Conservation (phyloP, 2,113 vertebrate genomes). For the Steatornis caripensis region DNA sequence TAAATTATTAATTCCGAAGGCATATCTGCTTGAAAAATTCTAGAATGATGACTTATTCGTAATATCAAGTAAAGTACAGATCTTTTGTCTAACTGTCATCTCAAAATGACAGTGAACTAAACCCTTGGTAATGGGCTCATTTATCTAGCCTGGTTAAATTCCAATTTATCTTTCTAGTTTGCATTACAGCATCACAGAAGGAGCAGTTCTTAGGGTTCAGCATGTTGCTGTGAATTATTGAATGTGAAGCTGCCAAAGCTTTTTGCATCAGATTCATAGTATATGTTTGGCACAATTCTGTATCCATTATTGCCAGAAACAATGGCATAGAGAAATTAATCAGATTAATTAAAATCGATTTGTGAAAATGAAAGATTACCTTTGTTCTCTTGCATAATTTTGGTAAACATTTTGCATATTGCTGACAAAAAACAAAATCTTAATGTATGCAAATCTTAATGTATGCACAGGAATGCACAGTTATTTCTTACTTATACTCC, state of each 20-base stretch:
- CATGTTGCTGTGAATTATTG: not conserved
- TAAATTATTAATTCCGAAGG: not conserved
- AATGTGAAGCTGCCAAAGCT: not conserved
- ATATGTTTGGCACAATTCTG: not conserved
- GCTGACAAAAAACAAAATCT: not conserved
- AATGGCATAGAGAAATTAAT: not conserved
- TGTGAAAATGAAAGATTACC: not conserved
- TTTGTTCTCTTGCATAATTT: not conserved
- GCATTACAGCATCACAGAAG: not conserved
- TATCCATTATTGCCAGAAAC: not conserved
- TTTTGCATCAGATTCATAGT: not conserved
- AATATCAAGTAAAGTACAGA: not conserved
- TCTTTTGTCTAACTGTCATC: conserved; percentile 40
- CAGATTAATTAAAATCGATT: not conserved
- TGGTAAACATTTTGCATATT: not conserved
- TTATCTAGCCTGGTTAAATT: conserved; percentile 16
- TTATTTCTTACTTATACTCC: not conserved
- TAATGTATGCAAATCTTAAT: not conserved
- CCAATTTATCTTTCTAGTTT: conserved; percentile 35
- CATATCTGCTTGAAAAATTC: not conserved
- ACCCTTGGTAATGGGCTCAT: conserved; percentile 7
- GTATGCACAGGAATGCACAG: not conserved
- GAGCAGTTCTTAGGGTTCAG: not conserved
- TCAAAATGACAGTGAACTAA: conserved; percentile 24
- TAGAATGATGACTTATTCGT: not conserved